Conservation (phyloP, 1,140 invertebrate genomes). For the Drosophila miranda region DNA sequence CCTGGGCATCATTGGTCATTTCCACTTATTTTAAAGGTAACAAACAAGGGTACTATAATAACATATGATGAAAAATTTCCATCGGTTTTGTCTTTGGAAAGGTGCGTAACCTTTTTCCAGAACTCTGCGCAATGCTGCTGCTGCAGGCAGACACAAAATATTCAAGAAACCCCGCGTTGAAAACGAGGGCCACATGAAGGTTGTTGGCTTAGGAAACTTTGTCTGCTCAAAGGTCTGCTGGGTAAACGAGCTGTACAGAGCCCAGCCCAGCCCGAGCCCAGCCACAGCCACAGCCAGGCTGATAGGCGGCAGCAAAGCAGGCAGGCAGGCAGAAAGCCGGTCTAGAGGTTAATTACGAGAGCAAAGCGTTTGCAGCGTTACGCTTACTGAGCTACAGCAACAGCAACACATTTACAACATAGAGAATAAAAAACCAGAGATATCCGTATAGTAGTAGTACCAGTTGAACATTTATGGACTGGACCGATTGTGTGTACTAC, state of each 20-base stretch:
- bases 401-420: constrained; percentile 17
- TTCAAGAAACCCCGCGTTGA: constrained; percentile 26
- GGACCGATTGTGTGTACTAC: background rate
- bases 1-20: too few species aligned
- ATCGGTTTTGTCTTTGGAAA: background rate
- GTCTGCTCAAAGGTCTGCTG: constrained; percentile 56
- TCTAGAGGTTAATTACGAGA: constrained; percentile 79
- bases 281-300: constrained; percentile 16
- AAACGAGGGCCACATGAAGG: constrained; percentile 44
- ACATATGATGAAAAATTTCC: constrained; percentile 3
- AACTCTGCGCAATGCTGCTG: background rate
- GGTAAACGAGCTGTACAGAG: constrained; percentile 42
- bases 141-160: too few species aligned
- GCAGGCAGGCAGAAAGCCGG: constrained; percentile 74
- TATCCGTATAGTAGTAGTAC: constrained; percentile 33
- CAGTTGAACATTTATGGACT: constrained; percentile 43
- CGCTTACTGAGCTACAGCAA: constrained; percentile 58
- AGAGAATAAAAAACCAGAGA: constrained; percentile 2
- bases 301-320: constrained; percentile 19
- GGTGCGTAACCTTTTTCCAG: background rate
- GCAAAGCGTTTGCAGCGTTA: constrained; percentile 73
- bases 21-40: too few species aligned
- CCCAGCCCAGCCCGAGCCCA: background rate
- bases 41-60: too few species aligned
- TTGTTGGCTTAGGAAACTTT: constrained; percentile 31